These are phyloP conservation scores for Spialia ferax DNA, from an alignment of 2,888 invertebrate species.

Conservation along the genomic window DNA sequence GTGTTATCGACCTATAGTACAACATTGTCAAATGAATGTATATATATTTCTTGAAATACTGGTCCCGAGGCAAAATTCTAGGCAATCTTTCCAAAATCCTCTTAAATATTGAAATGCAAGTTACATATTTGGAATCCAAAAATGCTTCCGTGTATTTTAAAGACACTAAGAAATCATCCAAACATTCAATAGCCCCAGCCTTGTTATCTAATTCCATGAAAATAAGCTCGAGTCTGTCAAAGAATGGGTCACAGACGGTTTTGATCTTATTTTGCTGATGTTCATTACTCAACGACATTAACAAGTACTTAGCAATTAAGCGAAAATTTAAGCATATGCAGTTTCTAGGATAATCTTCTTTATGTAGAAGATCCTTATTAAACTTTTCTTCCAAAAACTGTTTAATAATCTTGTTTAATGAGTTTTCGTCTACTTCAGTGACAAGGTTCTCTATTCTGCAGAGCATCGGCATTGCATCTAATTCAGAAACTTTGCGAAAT, in stretches of 20 bases:
- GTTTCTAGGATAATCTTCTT: slow-evolving; percentile 8
- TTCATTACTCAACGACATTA: slow-evolving; percentile 54
- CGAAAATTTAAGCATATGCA: slow-evolving; percentile 49
- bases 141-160: slow-evolving; percentile 60
- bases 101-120: slow-evolving; percentile 59
- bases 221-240: slow-evolving; percentile 52
- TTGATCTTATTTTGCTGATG: slow-evolving; percentile 52
- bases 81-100: slow-evolving; percentile 54
- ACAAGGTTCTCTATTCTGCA: slow-evolving; percentile 53
- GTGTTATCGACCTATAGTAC: slow-evolving; percentile 61
- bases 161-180: slow-evolving; percentile 49
- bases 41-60: slow-evolving; percentile 55
- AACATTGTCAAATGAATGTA: slow-evolving; percentile 62
- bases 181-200: slow-evolving; percentile 22
- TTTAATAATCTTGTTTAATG: slow-evolving; percentile 49
- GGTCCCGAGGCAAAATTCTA: slow-evolving; percentile 56
- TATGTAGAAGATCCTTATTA: slow-evolving; percentile 41
- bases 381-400: slow-evolving; percentile 49
- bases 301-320: slow-evolving; percentile 60
- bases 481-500: slow-evolving; percentile 45
- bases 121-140: slow-evolving; percentile 54
- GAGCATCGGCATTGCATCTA: slow-evolving; percentile 49
- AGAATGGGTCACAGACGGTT: slow-evolving; percentile 53
- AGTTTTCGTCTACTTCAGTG: slow-evolving; percentile 49
- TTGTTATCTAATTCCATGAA: slow-evolving; percentile 36